Conservation (phyloP, 2,888 invertebrate genomes). For the Agriopis aurantiaria region DNA sequence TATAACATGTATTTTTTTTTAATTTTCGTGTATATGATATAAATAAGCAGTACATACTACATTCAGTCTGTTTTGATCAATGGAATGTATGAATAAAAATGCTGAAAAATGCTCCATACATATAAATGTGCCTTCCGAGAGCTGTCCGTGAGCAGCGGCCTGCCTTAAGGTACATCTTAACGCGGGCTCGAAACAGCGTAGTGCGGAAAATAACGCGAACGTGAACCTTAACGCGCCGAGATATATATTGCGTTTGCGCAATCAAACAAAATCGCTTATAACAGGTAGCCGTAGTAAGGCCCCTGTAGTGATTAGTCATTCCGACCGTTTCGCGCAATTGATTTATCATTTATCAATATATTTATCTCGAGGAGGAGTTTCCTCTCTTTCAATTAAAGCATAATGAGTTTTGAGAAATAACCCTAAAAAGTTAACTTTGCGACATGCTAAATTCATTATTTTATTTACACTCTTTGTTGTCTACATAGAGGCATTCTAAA, state of each 20-base stretch:
- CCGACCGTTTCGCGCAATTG: neutral
- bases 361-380: neutral
- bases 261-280: too few relatives aligned
- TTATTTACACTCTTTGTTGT: slow-evolving; percentile 2
- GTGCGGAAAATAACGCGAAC: too few relatives aligned
- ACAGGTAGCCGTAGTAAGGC: too few relatives aligned
- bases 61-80: slow-evolving; percentile 69
- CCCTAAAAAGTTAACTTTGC: neutral
- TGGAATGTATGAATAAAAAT: slow-evolving; percentile 65
- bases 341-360: neutral
- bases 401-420: slow-evolving; percentile 11
- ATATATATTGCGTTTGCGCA: too few relatives aligned
- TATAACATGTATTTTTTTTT: slow-evolving; percentile 21
- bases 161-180: too few relatives aligned
- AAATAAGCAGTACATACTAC: slow-evolving; percentile 59
- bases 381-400: neutral
- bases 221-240: too few relatives aligned
- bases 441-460: neutral
- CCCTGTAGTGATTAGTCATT: neutral
- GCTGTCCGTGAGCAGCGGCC: neutral
- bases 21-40: slow-evolving; percentile 55
- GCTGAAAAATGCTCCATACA: slow-evolving; percentile 20
- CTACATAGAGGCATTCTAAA: neutral
- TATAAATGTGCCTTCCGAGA: slow-evolving; percentile 1
- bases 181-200: too few relatives aligned